Base-by-base conservation (phyloP, 2,888 invertebrate genomes). In the Drosophila subquinaria region DNA sequence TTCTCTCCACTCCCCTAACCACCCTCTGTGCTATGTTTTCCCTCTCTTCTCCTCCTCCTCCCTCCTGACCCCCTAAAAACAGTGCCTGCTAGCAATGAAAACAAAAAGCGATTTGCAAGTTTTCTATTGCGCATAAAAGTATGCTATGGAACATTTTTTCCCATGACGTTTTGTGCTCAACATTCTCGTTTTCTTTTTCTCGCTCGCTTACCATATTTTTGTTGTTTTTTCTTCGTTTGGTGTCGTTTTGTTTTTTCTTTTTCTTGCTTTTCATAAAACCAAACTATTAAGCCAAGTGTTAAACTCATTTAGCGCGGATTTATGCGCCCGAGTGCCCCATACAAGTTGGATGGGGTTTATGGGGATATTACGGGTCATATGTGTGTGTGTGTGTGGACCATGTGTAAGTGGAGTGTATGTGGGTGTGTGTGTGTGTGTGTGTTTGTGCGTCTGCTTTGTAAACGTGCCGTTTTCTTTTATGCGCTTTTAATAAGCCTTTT, bases 271-370 rank as follows among this genome's bases (percentile, higher is more conserved):
- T 88, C 86, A 88, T 86, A 88, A 87, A 89, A 83, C 89, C 89
- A 87, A 86, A 87, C 79, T 80, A 86, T 86, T 86, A 89, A 86
- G 87, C 85, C 85, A 86, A 86, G 85, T 86, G 85, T 86, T 86
- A 86, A 86, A 86, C 85, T 89, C 85, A 86, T 86, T 86, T 89
- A 86, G 88, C 89, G 85, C 89, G 89, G 85, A 86, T 87, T 86
- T 89, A 87, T 89, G 85, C 89, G 84, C 85, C 85, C 82, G 89
- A 88, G 88, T 84, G 84, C 81, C 68, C 62, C 79, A 75, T 82
- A 72, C 88, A 83, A 74, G 70, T 63, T 78, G 74, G 55, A 11
- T 48, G 62, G n/a, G 50, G 27, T n/a, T 47, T 40, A 42, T 33
- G 64, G 3, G 53, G 27, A 5, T 30, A 67, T 76, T 56, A 73